Conservation (phyloP, 2,113 vertebrate genomes). For the Epinephelus moara region DNA sequence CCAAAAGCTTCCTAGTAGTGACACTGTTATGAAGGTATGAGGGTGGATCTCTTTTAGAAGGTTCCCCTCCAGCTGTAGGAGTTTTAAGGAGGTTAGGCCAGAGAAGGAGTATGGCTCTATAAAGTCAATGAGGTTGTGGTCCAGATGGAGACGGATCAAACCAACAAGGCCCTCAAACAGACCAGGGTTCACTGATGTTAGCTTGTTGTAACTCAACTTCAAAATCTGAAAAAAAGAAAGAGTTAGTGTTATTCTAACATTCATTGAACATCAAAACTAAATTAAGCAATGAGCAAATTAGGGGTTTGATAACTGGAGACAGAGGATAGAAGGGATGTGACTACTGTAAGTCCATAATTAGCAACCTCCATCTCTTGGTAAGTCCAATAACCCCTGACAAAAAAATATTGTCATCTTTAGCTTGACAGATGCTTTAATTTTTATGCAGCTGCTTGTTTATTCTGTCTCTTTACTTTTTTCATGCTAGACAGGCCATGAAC, state of each 20-base stretch:
- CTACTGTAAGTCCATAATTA: not conserved
- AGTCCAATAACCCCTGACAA: not conserved
- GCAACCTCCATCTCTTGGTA: not conserved
- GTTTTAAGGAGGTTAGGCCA: slow-evolving; percentile 82
- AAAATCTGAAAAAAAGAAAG: slow-evolving; percentile 75
- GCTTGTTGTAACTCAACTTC: slow-evolving; percentile 88
- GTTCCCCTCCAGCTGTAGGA: slow-evolving; percentile 87
- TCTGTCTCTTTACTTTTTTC: not conserved
- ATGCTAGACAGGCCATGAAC: not conserved
- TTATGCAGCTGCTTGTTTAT: not conserved
- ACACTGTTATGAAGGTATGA: slow-evolving; percentile 86
- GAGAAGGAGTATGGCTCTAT: slow-evolving; percentile 86
- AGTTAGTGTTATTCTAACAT: not conserved
- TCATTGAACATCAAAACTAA: not conserved
- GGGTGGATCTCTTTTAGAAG: slow-evolving; percentile 84
- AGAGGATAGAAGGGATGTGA: not conserved
- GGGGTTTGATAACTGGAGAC: not conserved
- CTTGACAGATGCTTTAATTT: not conserved
- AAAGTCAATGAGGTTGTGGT: slow-evolving; percentile 85
- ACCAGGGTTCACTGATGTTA: slow-evolving; percentile 73
- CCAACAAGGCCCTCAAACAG: slow-evolving; percentile 81
- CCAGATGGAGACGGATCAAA: slow-evolving; percentile 85
- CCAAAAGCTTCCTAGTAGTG: slow-evolving; percentile 85
- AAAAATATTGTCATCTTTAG: not conserved
- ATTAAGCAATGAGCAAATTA: not conserved